These are phyloP conservation scores for Hoplodrina ambigua DNA, from an alignment of 2,888 invertebrate species.

Conservation along the genomic window DNA sequence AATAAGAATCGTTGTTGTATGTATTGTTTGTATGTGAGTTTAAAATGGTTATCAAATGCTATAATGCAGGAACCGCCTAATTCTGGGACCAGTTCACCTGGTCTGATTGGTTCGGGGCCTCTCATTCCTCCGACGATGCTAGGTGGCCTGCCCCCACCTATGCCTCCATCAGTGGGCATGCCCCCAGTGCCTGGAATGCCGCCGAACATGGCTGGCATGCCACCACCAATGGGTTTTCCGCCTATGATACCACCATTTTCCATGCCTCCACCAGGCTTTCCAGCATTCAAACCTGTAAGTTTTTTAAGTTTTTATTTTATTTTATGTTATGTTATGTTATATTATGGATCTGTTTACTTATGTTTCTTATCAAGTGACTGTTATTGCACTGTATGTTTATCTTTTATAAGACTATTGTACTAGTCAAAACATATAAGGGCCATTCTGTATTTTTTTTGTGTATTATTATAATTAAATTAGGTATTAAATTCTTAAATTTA, in stretches of 20 bases:
- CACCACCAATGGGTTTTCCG: constrained; percentile 89
- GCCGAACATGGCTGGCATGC: constrained; percentile 82
- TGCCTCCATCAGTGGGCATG: constrained; percentile 89
- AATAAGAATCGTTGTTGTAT: neutral
- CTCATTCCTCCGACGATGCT: constrained; percentile 84
- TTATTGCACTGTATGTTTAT: too few species aligned
- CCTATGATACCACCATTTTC: constrained; percentile 93
- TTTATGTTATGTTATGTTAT: neutral
- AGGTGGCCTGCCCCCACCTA: constrained; percentile 86
- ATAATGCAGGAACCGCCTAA: constrained; percentile 78
- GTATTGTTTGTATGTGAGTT: neutral
- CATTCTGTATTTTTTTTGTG: neutral
- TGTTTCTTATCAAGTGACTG: too few species aligned
- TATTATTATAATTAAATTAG: neutral
- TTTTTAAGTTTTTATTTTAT: neutral
- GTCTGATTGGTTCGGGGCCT: constrained; percentile 77
- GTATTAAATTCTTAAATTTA: too few species aligned
- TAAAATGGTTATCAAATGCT: neutral
- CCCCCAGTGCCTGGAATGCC: constrained; percentile 87
- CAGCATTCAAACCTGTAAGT: constrained; percentile 83
- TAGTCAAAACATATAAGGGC: neutral
- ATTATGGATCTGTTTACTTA: neutral
- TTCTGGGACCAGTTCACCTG: constrained; percentile 84
- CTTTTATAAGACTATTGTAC: too few species aligned
- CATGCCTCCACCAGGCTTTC: constrained; percentile 95